Conservation (phyloP, 2,888 invertebrate species). For the Odontothrips loti region DNA sequence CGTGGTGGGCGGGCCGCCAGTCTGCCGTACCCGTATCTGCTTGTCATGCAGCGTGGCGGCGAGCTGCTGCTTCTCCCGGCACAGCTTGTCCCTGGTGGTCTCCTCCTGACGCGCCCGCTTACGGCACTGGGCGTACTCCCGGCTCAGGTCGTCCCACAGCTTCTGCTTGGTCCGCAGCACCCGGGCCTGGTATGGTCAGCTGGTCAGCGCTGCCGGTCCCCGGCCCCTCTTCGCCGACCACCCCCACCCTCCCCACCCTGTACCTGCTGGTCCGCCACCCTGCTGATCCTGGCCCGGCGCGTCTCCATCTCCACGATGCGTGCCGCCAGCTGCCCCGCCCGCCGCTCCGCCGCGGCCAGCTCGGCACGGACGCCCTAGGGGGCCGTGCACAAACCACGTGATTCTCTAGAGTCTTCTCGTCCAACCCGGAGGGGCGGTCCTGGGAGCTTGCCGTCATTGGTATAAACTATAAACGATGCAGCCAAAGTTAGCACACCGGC, state of each 20-base stretch:
- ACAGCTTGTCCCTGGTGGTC: background rate
- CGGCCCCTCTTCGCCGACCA: too few relatives aligned
- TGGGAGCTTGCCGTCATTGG: too few relatives aligned
- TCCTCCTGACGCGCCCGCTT: background rate
- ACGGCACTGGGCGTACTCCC: background rate
- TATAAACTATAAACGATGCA: too few relatives aligned
- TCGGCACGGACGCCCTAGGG: background rate
- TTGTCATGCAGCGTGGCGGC: constrained; percentile 5
- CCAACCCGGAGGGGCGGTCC: too few relatives aligned
- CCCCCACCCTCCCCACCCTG: background rate
- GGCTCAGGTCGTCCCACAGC: constrained; percentile 25
- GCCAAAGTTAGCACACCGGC: too few relatives aligned
- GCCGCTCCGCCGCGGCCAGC: background rate
- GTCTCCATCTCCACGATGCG: background rate
- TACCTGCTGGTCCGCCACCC: constrained; percentile 8
- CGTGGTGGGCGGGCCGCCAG: background rate
- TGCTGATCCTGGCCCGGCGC: background rate
- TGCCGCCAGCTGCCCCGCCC: background rate
- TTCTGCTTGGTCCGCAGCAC: constrained; percentile 11
- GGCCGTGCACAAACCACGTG: too few relatives aligned
- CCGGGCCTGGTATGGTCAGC: background rate
- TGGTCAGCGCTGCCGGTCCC: too few relatives aligned
- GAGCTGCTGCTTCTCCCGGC: constrained; percentile 1
- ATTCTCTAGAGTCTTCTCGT: too few relatives aligned
- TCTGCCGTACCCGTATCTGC: background rate